phyloP scores from a whole-genome alignment of 2,113 vertebrate genomes.

The Melanerpes formicivorus region DNA sequence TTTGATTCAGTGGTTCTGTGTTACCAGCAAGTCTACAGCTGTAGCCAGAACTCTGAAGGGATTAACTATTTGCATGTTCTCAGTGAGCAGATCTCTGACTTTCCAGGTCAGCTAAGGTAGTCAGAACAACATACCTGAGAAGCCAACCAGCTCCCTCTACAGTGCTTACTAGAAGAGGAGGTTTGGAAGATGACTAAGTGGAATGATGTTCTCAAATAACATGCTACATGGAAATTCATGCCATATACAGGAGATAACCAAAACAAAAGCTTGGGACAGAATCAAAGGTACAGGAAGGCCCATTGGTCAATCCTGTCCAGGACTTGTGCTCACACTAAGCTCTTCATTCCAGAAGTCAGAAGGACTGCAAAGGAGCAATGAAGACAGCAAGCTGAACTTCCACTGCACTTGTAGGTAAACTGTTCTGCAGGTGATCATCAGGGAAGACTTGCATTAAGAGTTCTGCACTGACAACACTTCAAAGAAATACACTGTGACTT shows the following conservation, averaged over 20 bases:
- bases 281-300: neutral
- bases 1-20: too few species aligned
- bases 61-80: neutral
- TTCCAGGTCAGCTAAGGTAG: neutral
- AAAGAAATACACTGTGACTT: neutral
- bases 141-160: neutral
- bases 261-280: neutral
- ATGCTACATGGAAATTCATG: neutral
- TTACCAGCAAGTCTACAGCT: neutral
- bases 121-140: neutral
- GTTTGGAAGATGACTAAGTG: neutral
- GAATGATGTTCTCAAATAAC: neutral
- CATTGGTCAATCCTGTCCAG: neutral
- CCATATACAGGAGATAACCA: neutral
- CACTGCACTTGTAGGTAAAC: neutral
- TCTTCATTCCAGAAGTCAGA: neutral
- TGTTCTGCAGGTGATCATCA: neutral
- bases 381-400: neutral
- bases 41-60: neutral
- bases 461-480: neutral
- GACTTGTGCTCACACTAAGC: neutral
- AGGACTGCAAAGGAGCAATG: neutral
- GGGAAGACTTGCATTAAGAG: neutral
- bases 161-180: neutral
- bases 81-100: neutral